Percentiles rank a stretch among this genome's conserved stretches.
phyloP scores from a whole-genome alignment of 1,140 invertebrate species.

The Ceratosolen fusciceps region DNA sequence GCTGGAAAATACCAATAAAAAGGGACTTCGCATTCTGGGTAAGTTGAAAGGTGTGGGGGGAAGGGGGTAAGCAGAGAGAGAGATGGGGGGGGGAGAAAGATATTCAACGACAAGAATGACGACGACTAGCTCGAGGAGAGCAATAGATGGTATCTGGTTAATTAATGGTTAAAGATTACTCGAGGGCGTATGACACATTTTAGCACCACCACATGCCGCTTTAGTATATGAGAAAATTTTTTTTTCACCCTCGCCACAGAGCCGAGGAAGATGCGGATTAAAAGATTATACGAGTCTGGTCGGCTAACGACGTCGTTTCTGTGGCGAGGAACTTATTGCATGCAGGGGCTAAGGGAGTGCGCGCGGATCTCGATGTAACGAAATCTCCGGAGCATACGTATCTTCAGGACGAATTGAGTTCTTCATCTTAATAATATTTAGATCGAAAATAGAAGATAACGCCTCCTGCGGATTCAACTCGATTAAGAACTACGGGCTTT shows the following conservation, averaged over 20 bases:
- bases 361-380: neutral
- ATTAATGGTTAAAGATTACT: slow-evolving; percentile 36
- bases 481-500: too few relatives aligned
- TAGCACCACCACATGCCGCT: neutral
- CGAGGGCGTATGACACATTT: neutral
- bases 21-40: too few relatives aligned
- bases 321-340: slow-evolving; percentile 19
- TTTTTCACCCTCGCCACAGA: neutral
- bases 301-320: slow-evolving; percentile 8
- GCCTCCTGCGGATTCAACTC: too few relatives aligned
- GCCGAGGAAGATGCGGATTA: slow-evolving; percentile 8
- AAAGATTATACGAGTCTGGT: slow-evolving; percentile 23
- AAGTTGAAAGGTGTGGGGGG: too few relatives aligned
- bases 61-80: neutral
- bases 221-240: slow-evolving; percentile 16
- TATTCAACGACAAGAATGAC: neutral
- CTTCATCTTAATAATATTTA: neutral
- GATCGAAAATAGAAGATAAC: too few relatives aligned
- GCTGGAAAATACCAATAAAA: too few relatives aligned
- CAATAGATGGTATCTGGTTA: slow-evolving; percentile 34
- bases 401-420: too few relatives aligned
- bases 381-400: too few relatives aligned
- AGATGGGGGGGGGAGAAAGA: too few relatives aligned
- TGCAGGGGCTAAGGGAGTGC: neutral
- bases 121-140: neutral